Evolutionary conservation across 2,888 invertebrate species (phyloP), one percentile per base, ranked within the genome.

Genomic region (Brachyptera putata): DNA sequence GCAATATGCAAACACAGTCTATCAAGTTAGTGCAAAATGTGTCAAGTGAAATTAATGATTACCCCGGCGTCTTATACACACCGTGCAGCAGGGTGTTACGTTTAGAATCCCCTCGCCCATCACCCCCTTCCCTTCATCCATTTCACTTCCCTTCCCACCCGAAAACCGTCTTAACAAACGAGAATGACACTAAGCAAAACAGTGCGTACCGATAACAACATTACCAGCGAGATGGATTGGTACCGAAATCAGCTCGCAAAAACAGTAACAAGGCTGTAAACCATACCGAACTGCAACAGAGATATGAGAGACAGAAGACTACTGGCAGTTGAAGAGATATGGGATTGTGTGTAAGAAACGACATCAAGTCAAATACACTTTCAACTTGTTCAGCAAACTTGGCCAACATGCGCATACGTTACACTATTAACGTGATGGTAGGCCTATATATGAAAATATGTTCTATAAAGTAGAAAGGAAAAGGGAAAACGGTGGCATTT

Each of bases 201-300:
- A 41, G 41, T 41, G 16, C 41, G 41, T 21, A 41, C n/a, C 41
- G 41, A 41, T 41, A 18, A 41, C 41, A 41, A 41, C 21, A 41
- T 41, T 21, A n/a, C n/a, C n/a, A n/a, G 41, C 18, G 41, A 41
- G 41, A 41, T 21, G 41, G 41, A 41, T 41, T 16, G 41, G 16
- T 18, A 41, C 41, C 1, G 13, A 41, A 18, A 14, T 3, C 37
- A 37, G 41, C n/a, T n/a, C n/a, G 21, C 41, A 41, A 41, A 41
- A 41, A 41, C 41, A 41, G 14, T 18, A 41, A 41, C 41, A 41
- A 41, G 18, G 18, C 41, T 18, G 16, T 5, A 41, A 41, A 18
- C 41, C 41, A 16, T 14, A 18, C 14, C 14, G n/a, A 37, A 21
- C 41, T 2, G 14, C 7, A 5, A 37, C 3, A 37, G 4, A 3